A percentile compares a stretch with the other conserved stretches of the same genome.
Evolutionary conservation across 2,888 invertebrate species (phyloP).

Genomic region (Leptarthrus brevirostris): DNA sequence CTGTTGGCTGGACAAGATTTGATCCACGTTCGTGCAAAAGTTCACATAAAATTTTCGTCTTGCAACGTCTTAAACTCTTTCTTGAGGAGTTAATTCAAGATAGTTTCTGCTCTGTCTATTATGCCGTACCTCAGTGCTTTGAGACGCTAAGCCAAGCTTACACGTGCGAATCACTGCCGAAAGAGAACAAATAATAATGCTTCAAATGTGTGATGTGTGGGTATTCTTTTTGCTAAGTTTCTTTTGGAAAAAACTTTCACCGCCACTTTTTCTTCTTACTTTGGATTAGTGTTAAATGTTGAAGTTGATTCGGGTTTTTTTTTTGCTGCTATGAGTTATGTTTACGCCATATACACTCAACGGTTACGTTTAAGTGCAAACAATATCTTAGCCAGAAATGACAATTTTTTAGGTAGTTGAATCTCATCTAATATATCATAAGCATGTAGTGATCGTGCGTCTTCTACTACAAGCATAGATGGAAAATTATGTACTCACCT

Average conservation of each 20-base stretch:
- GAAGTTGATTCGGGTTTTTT: too few species aligned
- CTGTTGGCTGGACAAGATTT: background rate
- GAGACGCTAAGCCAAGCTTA: slow-evolving; percentile 1
- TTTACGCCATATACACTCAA: background rate
- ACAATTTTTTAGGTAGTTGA: too few species aligned
- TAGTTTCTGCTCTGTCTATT: background rate
- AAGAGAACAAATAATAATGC: background rate
- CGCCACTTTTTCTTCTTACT: slow-evolving; percentile 20
- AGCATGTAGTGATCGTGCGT: too few species aligned
- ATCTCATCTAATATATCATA: too few species aligned
- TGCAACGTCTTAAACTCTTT: background rate
- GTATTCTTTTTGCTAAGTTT: slow-evolving; percentile 6
- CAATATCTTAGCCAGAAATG: too few species aligned
- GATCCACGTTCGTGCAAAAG: background rate
- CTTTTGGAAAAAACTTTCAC: slow-evolving; percentile 34
- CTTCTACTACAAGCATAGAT: too few species aligned
- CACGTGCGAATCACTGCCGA: background rate
- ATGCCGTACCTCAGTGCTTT: background rate
- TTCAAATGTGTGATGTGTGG: too few species aligned
- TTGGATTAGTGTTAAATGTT: slow-evolving; percentile 7
- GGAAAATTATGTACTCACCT: too few species aligned
- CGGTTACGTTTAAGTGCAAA: too few species aligned
- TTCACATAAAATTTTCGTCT: slow-evolving; percentile 3
- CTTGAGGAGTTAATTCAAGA: slow-evolving; percentile 14
- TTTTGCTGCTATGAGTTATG: background rate